Evolutionary conservation across 2,797 vertebrate species (phyloP), one percentile per base, ranked within the genome.

Genomic region (Gymnopithys bicolor): DNA sequence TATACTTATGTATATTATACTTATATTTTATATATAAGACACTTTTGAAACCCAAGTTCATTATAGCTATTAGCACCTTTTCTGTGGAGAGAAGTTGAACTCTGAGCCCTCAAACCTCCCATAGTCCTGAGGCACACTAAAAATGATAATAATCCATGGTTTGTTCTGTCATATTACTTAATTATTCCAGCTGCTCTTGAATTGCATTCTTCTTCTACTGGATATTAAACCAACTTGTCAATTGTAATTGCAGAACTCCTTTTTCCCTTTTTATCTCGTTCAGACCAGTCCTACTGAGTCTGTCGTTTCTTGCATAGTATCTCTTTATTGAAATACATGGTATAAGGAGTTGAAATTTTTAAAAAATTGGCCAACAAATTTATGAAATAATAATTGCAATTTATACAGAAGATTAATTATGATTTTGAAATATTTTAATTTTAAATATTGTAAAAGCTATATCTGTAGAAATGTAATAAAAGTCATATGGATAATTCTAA

Each of bases 171-270:
- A 78, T 96, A 97, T 97, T 94, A 94, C 95, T 96, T 97, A 96
- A 97, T 97, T 96, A 97, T 96, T 96, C 93, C 87, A 86, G 85
- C 77, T 85, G 71, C 77, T 93, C 64, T 67, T 63, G 63, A 93
- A 94, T 48, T 95, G 59, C 84, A 84, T 89, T 95, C 76, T 86
- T 96, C 59, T 95, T 89, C 91, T 83, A 86, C 78, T 94, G 63
- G 94, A 96, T 98, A 97, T 97, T 98, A 98, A 98, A 97, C 93
- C 97, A 97, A 97, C 96, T 97, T 96, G 94, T 97, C 97, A 97
- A 90, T 91, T 23, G 83, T 95, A 95, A 96, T 96, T 93, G 84
- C 52, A 69, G 73, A 92, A 39, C 41, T 89, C 39, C 78, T 93
- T 83, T 77, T 89, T 79, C 62, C 60, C 24, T 90, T 87, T 87